These are phyloP conservation scores for Betta splendens DNA, from an alignment of 2,797 vertebrate genomes.

Conservation along the genomic window DNA sequence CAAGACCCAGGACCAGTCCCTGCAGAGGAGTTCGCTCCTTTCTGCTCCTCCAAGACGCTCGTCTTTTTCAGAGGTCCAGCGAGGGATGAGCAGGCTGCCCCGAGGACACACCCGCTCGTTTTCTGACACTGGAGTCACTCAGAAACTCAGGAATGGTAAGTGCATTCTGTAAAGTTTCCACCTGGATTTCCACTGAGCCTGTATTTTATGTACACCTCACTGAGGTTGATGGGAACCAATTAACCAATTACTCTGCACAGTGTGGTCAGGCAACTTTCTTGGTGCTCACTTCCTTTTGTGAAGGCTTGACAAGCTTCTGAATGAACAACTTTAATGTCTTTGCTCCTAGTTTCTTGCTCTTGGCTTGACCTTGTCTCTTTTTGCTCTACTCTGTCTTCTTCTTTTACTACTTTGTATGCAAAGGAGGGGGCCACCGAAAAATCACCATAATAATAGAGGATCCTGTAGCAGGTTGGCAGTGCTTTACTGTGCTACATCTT, in stretches of 20 bases:
- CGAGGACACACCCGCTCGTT: slow-evolving; percentile 90
- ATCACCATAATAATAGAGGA: slow-evolving; percentile 99
- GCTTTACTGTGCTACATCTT: slow-evolving; percentile 73
- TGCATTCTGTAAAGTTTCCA: no score
- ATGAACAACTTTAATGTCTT: slow-evolving; percentile 26
- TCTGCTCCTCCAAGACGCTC: slow-evolving; percentile 82
- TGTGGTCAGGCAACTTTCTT: neutral
- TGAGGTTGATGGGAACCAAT: neutral
- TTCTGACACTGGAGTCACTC: slow-evolving; percentile 90
- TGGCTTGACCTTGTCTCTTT: slow-evolving; percentile 44
- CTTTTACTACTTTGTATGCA: slow-evolving; percentile 52
- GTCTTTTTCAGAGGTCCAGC: slow-evolving; percentile 93
- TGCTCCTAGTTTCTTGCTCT: slow-evolving; percentile 30
- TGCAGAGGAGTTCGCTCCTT: slow-evolving; percentile 26
- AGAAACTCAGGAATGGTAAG: slow-evolving; percentile 87
- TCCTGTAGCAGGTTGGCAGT: slow-evolving; percentile 95
- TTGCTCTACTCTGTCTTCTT: slow-evolving; percentile 57
- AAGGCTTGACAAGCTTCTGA: neutral
- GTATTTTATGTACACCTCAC: no score
- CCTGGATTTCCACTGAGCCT: no score
- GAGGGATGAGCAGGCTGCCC: slow-evolving; percentile 49
- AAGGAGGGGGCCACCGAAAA: slow-evolving; percentile 91
- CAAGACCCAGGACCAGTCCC: slow-evolving; percentile 19
- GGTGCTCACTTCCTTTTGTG: slow-evolving; percentile 12
- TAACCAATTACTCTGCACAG: neutral